Percentiles rank a stretch among this genome's conserved stretches.
These are phyloP conservation scores for Caracal caracal DNA, from an alignment of 2,113 vertebrate genomes.

Conservation along the genomic window DNA sequence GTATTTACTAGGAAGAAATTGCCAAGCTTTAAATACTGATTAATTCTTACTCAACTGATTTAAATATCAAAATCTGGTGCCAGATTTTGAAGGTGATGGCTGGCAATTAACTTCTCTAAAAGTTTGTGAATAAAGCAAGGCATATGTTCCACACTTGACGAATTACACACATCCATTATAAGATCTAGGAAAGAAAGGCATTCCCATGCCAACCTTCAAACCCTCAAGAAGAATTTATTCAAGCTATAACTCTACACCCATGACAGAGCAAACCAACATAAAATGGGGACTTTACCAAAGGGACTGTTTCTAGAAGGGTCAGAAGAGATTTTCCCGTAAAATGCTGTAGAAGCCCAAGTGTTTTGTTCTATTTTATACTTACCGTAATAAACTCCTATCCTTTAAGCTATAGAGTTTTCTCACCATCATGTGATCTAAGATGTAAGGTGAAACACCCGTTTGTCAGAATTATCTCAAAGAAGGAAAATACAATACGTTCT, in stretches of 20 bases:
- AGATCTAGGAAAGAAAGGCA: slow-evolving; percentile 66
- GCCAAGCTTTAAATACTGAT: background rate
- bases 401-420: slow-evolving; percentile 28
- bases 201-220: slow-evolving; percentile 84
- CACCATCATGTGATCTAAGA: background rate
- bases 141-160: slow-evolving; percentile 39
- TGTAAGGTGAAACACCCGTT: background rate
- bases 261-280: slow-evolving; percentile 70
- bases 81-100: slow-evolving; percentile 21
- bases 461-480: slow-evolving; percentile 28
- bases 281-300: slow-evolving; percentile 62
- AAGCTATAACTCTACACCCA: slow-evolving; percentile 74
- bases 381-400: slow-evolving; percentile 2
- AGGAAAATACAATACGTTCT: background rate
- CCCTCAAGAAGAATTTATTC: slow-evolving; percentile 77
- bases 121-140: slow-evolving; percentile 30
- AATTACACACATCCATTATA: slow-evolving; percentile 45
- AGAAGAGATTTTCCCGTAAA: background rate
- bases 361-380: slow-evolving; percentile 55
- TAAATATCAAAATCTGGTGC: background rate
- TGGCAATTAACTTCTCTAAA: background rate
- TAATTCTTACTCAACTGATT: background rate
- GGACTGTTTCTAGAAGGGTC: slow-evolving; percentile 52
- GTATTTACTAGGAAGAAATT: background rate
- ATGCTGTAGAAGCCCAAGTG: background rate